Evolutionary conservation across 2,888 invertebrate species (phyloP).

Genomic region (Chelonus formosanus): DNA sequence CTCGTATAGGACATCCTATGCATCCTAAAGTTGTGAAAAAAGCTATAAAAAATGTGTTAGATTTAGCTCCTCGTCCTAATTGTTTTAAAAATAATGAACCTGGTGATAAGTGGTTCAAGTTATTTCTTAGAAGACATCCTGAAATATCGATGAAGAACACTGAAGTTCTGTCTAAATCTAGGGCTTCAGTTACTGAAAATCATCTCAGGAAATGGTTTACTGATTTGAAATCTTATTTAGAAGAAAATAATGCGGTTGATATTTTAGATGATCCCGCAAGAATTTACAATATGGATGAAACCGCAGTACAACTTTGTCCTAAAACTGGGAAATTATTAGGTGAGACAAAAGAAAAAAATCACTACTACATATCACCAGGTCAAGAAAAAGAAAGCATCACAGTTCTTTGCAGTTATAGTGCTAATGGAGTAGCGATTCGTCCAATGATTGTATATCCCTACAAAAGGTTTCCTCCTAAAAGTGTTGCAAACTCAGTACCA

Average conservation of each 20-base stretch:
- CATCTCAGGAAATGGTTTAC: neutral
- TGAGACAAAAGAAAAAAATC: slow-evolving; percentile 34
- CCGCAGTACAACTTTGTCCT: slow-evolving; percentile 37
- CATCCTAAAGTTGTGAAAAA: slow-evolving; percentile 44
- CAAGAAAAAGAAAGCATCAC: slow-evolving; percentile 33
- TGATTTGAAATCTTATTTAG: neutral
- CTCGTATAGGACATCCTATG: slow-evolving; percentile 45
- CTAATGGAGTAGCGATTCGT: neutral
- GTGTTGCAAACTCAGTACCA: slow-evolving; percentile 31
- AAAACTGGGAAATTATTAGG: slow-evolving; percentile 41
- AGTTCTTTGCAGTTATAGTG: slow-evolving; percentile 24
- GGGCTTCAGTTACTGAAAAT: slow-evolving; percentile 2
- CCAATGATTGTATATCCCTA: slow-evolving; percentile 40
- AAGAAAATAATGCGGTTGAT: neutral
- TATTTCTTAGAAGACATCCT: neutral
- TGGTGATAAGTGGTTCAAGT: neutral
- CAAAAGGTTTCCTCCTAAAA: slow-evolving; percentile 31
- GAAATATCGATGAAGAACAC: neutral
- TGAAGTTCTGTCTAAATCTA: neutral
- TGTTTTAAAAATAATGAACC: slow-evolving; percentile 3
- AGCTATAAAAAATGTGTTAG: slow-evolving; percentile 40
- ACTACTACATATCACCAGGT: slow-evolving; percentile 30
- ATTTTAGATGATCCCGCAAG: slow-evolving; percentile 11
- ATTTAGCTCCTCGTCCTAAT: slow-evolving; percentile 64
- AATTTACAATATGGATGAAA: slow-evolving; percentile 45